Percentiles rank a stretch among this genome's conserved stretches.
phyloP scores from a whole-genome alignment of 2,888 invertebrate genomes.

The Ophion ventricosus region DNA sequence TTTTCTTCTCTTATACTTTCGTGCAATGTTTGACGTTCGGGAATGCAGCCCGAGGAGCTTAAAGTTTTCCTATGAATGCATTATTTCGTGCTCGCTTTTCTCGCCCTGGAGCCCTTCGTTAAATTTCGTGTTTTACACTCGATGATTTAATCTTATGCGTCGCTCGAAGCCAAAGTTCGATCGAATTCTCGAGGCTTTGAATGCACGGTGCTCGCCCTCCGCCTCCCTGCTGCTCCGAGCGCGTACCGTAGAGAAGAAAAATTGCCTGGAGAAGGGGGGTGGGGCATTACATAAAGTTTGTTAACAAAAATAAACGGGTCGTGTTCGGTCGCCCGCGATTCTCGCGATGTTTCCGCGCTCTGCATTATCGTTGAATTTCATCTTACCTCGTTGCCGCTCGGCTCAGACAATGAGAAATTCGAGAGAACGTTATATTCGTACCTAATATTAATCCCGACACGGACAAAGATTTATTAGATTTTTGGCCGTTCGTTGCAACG shows the following conservation, averaged over 20 bases:
- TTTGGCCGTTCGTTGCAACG: background rate
- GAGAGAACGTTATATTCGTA: conserved; percentile 11
- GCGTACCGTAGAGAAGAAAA: background rate
- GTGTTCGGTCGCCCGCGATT: conserved; percentile 22
- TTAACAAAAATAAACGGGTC: conserved; percentile 61
- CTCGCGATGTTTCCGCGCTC: conserved; percentile 18
- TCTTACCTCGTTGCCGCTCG: background rate
- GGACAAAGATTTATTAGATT: conserved; percentile 11
- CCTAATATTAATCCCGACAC: background rate
- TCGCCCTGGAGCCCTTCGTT: background rate
- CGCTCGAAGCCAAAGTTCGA: conserved; percentile 37
- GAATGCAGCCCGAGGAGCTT: background rate
- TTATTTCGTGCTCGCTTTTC: background rate
- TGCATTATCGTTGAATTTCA: conserved; percentile 17
- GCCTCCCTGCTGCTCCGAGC: background rate
- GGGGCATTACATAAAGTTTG: conserved; percentile 60
- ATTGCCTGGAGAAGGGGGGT: background rate
- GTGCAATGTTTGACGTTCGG: too few relatives aligned
- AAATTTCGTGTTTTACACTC: conserved; percentile 4
- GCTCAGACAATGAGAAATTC: conserved; percentile 15
- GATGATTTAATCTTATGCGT: conserved; percentile 25
- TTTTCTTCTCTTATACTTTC: too few relatives aligned
- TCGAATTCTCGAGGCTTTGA: conserved; percentile 47
- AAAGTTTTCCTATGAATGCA: background rate
- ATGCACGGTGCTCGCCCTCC: conserved; percentile 7